Conservation (phyloP, 1,140 invertebrate genomes). For the Branchinecta lynchi region DNA sequence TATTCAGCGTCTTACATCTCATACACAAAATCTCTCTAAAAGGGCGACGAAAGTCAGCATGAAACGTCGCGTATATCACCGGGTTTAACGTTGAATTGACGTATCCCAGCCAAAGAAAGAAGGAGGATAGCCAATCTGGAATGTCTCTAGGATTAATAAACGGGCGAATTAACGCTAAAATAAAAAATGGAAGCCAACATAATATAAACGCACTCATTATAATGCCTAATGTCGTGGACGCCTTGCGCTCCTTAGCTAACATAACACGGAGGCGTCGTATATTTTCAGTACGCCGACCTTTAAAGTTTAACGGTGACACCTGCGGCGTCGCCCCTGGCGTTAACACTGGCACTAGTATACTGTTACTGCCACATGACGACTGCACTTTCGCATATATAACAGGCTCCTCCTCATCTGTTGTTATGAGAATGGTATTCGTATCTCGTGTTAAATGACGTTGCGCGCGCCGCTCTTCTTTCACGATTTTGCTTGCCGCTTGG, state of each 20-base stretch:
- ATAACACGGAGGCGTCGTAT: constrained; percentile 44
- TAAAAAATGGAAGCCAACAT: constrained; percentile 95
- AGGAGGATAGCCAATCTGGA: constrained; percentile 39
- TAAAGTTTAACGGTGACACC: background rate
- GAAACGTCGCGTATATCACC: constrained; percentile 80
- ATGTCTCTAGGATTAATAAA: constrained; percentile 49
- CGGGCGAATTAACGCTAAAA: constrained; percentile 68
- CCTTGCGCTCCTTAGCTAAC: constrained; percentile 75
- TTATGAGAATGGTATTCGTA: constrained; percentile 24
- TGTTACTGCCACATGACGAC: background rate
- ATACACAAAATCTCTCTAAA: constrained; percentile 81
- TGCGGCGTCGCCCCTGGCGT: background rate
- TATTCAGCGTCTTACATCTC: constrained; percentile 67
- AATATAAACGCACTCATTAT: constrained; percentile 93
- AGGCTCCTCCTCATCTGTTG: constrained; percentile 7
- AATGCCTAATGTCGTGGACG: constrained; percentile 87
- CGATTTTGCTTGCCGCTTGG: constrained; percentile 60
- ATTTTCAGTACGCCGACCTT: background rate
- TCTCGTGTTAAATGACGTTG: constrained; percentile 47
- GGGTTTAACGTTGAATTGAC: constrained; percentile 84
- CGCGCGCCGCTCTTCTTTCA: constrained; percentile 65
- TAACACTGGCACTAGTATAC: background rate
- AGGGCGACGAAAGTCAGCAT: constrained; percentile 78
- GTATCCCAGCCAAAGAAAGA: constrained; percentile 80
- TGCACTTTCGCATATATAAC: background rate